phyloP scores from a whole-genome alignment of 1,140 invertebrate genomes.

The Nebria ingens region DNA sequence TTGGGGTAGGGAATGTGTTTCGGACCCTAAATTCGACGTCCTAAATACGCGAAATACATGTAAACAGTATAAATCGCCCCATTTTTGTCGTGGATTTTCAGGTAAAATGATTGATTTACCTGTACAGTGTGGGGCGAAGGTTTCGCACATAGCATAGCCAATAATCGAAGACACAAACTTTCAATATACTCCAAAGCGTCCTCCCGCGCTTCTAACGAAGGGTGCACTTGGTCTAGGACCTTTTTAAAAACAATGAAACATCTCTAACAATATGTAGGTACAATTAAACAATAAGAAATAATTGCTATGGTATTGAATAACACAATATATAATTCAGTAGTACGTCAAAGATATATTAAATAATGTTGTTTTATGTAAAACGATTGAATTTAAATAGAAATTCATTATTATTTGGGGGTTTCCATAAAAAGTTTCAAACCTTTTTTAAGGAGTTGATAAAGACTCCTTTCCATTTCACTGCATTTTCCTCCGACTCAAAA shows the following conservation, averaged over 20 bases:
- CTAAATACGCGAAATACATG: slow-evolving; percentile 33
- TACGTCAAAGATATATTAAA: too few relatives aligned
- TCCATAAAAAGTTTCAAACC: slow-evolving; percentile 35
- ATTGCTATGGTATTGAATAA: background rate
- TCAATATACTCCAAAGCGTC: slow-evolving; percentile 92
- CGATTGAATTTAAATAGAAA: too few relatives aligned
- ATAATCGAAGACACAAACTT: slow-evolving; percentile 74
- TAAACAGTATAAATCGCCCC: too few relatives aligned
- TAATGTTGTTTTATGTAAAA: too few relatives aligned
- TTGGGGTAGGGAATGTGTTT: slow-evolving; percentile 84
- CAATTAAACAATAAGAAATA: background rate
- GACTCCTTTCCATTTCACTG: slow-evolving; percentile 78
- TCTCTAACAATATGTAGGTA: background rate
- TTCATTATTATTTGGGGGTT: too few relatives aligned
- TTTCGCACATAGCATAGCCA: slow-evolving; percentile 78
- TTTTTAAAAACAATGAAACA: slow-evolving; percentile 35
- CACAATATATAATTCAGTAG: slow-evolving; percentile 4
- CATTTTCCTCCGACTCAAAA: slow-evolving; percentile 79
- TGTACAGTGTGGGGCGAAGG: slow-evolving; percentile 69
- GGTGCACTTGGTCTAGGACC: slow-evolving; percentile 87
- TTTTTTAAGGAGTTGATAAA: slow-evolving; percentile 70
- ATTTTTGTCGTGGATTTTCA: too few relatives aligned
- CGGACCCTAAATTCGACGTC: slow-evolving; percentile 89
- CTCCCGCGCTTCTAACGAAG: slow-evolving; percentile 71
- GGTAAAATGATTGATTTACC: slow-evolving; percentile 30